A percentile compares a stretch with the other conserved stretches of the same genome.
Evolutionary conservation across 2,888 invertebrate species (phyloP).

Genomic region (Caenorhabditis imperialis): DNA sequence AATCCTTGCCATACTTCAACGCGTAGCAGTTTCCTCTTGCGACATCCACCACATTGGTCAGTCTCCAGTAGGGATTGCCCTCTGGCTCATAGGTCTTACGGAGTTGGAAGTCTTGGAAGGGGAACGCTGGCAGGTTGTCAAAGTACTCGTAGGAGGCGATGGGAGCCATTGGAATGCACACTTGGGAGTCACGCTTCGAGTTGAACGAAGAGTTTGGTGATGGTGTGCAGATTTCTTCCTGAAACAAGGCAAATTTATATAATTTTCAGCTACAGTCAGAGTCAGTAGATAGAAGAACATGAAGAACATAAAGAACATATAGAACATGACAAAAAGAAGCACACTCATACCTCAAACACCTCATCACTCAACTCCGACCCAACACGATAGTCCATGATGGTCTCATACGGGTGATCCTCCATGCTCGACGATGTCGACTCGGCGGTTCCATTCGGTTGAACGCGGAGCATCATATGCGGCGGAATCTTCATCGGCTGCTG

Average conservation of each 20-base stretch:
- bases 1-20: slow-evolving; percentile 32
- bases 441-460: slow-evolving; percentile 1
- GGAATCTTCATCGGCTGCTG: slow-evolving; percentile 9
- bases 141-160: slow-evolving; percentile 35
- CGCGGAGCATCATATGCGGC: slow-evolving; percentile 14
- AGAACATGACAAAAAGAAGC: slow-evolving; percentile 1
- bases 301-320: not conserved
- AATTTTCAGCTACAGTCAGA: no score
- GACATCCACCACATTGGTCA: slow-evolving; percentile 23
- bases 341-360: slow-evolving; percentile 42
- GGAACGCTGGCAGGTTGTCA: slow-evolving; percentile 13
- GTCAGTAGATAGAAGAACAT: not conserved
- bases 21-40: slow-evolving; percentile 13
- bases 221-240: slow-evolving; percentile 5
- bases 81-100: slow-evolving; percentile 16
- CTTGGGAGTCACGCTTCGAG: slow-evolving; percentile 5
- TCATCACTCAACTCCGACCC: slow-evolving; percentile 42
- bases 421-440: not conserved
- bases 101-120: slow-evolving; percentile 35
- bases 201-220: slow-evolving; percentile 11
- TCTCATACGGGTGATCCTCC: slow-evolving; percentile 39
- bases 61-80: slow-evolving; percentile 33
- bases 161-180: slow-evolving; percentile 16
- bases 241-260: slow-evolving; percentile 5
- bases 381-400: slow-evolving; percentile 33